A percentile compares a stretch with the other conserved stretches of the same genome.
phyloP scores from a whole-genome alignment of 35 echinoderm and acorn worm species.

The Strongylocentrotus purpuratus region DNA sequence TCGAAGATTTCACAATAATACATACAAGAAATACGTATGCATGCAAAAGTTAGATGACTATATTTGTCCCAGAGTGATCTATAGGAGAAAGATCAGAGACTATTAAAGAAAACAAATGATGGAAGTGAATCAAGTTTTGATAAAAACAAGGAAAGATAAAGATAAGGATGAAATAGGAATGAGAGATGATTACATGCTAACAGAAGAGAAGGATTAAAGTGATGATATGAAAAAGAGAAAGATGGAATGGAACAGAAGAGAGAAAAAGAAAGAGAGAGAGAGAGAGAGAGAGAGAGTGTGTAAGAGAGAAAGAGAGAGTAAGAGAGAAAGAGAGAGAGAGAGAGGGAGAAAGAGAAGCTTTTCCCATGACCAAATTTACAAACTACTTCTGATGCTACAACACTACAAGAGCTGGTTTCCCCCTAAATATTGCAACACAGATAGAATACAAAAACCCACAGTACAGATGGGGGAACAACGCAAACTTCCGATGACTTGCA shows the following conservation, averaged over 20 bases:
- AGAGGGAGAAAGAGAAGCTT: not conserved
- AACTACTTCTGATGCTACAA: not conserved
- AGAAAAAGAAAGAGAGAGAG: not conserved
- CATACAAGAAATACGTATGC: not conserved
- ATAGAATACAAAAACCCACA: not conserved
- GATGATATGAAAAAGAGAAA: too few relatives aligned
- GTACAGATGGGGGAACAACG: not conserved
- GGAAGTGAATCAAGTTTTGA: not conserved
- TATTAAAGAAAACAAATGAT: not conserved
- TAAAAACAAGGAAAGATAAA: not conserved
- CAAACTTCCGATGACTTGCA: not conserved
- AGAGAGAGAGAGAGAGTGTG: not conserved
- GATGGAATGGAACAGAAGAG: not conserved
- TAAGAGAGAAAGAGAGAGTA: not conserved
- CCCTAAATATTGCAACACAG: not conserved
- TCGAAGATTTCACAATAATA: not conserved
- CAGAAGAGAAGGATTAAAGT: not conserved
- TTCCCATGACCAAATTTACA: not conserved
- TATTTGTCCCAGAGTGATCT: not conserved
- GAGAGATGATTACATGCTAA: not conserved
- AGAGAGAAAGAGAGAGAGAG: not conserved
- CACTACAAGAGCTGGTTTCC: not conserved
- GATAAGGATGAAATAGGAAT: not conserved
- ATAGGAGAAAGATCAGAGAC: not conserved
- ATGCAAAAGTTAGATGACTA: not conserved